Base-by-base conservation (phyloP, 2,888 invertebrate species). In the Venustoraphidia nigricollis region DNA sequence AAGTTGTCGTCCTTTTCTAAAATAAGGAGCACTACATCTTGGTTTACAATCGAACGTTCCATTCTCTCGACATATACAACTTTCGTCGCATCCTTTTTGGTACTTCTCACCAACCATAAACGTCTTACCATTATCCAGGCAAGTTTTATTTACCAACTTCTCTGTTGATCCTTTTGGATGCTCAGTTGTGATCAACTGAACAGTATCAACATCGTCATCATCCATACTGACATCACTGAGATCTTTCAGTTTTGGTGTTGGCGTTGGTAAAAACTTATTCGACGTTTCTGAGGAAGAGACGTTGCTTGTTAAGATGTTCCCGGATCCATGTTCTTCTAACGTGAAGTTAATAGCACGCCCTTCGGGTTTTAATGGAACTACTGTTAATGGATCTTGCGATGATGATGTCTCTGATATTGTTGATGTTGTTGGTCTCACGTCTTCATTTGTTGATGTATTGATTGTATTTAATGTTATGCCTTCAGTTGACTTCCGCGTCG, bases 201-300 rank as follows among this genome's bases (percentile, higher is more conserved):
- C 39, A 10, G 46, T 10, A 27, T 43, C 43, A 11, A 63, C 69
- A 10, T 79, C 82, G 45, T 82, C 76, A 51, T 75, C 75, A 55
- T 83, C 81, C 71, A 87, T 76, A 57, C 77, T 84, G 14, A 87
- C 83, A 62, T 87, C 83, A 61, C 86, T 86, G n/a, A 87, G 68
- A 63, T 86, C 85, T 37, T 70, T 64, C 39, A 70, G 53, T 45
- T 44, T 39, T 36, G 55, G 56, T 54, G 68, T 70, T 52, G 63
- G 52, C 60, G 62, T n/a, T 57, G 52, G 37, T 57, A 55, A 39
- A 2, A 14, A 39, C 2, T 39, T 14, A 39, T 39, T 39, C 10
- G 38, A 37, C 10, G 14, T 14, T 9, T 10, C 13, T 39, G 11
- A 9, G 9, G 51, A 50, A 8, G 57, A 53, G 17, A 41, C 42